phyloP scores from a whole-genome alignment of 2,797 vertebrate species.

The Sternotherus odoratus region DNA sequence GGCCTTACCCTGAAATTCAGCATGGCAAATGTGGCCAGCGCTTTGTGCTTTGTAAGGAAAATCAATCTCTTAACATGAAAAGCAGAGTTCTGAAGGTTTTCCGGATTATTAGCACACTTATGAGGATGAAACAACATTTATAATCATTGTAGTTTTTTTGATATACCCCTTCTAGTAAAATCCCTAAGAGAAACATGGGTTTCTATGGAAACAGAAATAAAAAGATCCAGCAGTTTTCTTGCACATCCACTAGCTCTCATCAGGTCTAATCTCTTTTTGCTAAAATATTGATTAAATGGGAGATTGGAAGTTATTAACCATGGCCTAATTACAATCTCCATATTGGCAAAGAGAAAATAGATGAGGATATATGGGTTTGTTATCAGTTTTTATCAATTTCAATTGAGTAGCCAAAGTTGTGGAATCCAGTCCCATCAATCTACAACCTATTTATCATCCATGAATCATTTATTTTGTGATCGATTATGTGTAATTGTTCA shows the following conservation, averaged over 20 bases:
- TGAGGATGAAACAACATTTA: constrained; percentile 77
- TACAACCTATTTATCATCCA: constrained; percentile 96
- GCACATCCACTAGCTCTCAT: constrained; percentile 81
- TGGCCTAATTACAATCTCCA: constrained; percentile 92
- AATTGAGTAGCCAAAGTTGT: constrained; percentile 91
- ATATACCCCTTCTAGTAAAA: constrained; percentile 72
- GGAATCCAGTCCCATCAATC: constrained; percentile 91
- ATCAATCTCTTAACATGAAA: constrained; percentile 48
- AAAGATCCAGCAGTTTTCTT: constrained; percentile 80
- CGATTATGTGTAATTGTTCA: constrained; percentile 98
- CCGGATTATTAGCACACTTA: constrained; percentile 59
- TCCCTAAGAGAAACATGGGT: constrained; percentile 83
- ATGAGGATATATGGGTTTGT: constrained; percentile 87
- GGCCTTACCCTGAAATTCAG: neutral
- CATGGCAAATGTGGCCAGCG: neutral
- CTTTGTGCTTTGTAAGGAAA: constrained; percentile 16
- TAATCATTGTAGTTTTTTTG: constrained; percentile 47
- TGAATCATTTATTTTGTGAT: constrained; percentile 99
- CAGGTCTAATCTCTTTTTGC: constrained; percentile 87
- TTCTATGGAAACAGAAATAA: constrained; percentile 88
- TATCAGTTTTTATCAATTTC: constrained; percentile 96
- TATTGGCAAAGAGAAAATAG: constrained; percentile 91
- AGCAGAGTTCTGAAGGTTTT: neutral
- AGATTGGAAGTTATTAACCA: constrained; percentile 94
- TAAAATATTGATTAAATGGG: constrained; percentile 93